A percentile compares a stretch with the other conserved stretches of the same genome.
phyloP scores from a whole-genome alignment of 2,797 vertebrate species.

The Ataeniobius toweri region DNA sequence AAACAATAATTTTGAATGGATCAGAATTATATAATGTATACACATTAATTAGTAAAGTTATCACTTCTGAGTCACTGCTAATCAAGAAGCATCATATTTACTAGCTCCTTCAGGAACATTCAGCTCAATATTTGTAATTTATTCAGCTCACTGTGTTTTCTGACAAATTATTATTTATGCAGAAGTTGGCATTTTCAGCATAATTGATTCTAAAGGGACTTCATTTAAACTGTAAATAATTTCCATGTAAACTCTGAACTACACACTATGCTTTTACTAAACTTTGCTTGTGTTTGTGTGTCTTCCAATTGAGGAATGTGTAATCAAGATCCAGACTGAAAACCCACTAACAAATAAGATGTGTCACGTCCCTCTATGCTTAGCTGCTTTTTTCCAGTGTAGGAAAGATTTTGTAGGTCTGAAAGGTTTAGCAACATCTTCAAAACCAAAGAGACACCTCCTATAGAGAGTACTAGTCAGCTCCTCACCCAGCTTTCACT shows the following conservation, averaged over 20 bases:
- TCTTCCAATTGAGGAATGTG: conserved; percentile 6
- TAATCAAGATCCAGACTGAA: conserved; percentile 16
- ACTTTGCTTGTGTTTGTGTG: conserved; percentile 1
- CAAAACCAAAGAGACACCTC: conserved; percentile 40
- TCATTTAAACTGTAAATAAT: neutral
- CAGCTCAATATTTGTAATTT: neutral
- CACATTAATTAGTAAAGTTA: neutral
- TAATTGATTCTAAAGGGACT: neutral
- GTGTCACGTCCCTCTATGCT: conserved; percentile 18
- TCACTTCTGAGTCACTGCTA: neutral
- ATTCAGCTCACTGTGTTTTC: neutral
- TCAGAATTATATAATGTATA: neutral
- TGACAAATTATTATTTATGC: neutral
- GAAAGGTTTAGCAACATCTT: conserved; percentile 56
- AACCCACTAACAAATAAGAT: conserved; percentile 14
- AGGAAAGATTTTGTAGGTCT: conserved; percentile 33
- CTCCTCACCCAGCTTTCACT: conserved; percentile 37
- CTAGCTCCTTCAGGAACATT: neutral
- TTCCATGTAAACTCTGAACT: neutral
- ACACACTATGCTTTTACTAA: neutral
- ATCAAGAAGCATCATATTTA: neutral
- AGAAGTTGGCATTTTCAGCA: neutral
- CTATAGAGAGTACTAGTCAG: conserved; percentile 51
- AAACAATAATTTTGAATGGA: neutral
- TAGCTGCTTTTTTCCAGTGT: conserved; percentile 15